Evolutionary conservation across 1,140 invertebrate genomes (phyloP), one percentile per base, ranked within the genome.

Genomic region (Dryas iulia): DNA sequence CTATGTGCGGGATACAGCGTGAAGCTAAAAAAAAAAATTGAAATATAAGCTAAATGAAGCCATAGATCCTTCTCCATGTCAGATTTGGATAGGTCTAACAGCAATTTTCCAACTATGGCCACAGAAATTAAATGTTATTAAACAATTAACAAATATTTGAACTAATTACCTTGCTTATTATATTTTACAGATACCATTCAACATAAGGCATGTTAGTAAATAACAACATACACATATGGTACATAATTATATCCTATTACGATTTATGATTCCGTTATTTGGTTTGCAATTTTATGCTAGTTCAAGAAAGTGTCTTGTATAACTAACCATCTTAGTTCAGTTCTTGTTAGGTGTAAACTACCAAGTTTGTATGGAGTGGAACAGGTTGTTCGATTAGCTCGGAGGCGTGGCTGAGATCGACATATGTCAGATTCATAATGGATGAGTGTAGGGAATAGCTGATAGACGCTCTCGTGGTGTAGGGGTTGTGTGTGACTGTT

Each of bases 351-450:
- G 26, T 28, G 26, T 28, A 2, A 3, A 7, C 3, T 47, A 14
- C 39, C 39, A 47, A 21, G 39, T 47, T 47, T 10, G 18, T 47
- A 47, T 21, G 14, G 2, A 28, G 2, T 1, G 39, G 21, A 47
- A 47, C 39, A 21, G 39, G 39, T 47, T 47, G 7, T 47, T 47
- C n/a, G 24, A 24, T 25, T n/a, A 39, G 14, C 25, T 33, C 8
- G n/a, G 57, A 31, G 64, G 64, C 35, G 64, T 66, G 56, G 56
- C 35, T 24, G 39, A 31, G 35, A 24, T 59, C 35, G 64, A 59
- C 64, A 66, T 39, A 59, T 52, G 63, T 65, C 54, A 57, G 18
- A 54, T 21, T 47, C 26, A 66, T 57, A 25, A 39, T 12, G 7
- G 24, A 47, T 25, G n/a, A 21, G 6, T 21, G 14, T 18, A 21